Percentiles rank a stretch among this genome's conserved stretches.
phyloP scores from a whole-genome alignment of 2,888 invertebrate genomes.

The Sinodicranocentrus sp. region DNA sequence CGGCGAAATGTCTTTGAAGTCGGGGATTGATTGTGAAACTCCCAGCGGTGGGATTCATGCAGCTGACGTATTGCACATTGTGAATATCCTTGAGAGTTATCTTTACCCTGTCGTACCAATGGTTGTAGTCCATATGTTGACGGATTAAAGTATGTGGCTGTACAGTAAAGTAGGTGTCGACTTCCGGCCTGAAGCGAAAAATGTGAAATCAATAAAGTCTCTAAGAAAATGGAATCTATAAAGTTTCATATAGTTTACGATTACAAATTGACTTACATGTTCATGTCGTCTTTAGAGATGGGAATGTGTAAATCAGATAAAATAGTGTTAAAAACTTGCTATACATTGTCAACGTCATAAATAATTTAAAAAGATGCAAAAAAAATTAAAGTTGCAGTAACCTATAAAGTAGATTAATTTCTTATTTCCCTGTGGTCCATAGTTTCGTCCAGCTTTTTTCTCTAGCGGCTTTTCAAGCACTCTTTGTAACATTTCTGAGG shows the following conservation, averaged over 20 bases:
- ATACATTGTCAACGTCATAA: too few species aligned
- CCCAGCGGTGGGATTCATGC: slow-evolving; percentile 99
- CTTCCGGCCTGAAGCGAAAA: too few species aligned
- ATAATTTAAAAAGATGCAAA: too few species aligned
- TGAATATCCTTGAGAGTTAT: slow-evolving; percentile 95
- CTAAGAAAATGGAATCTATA: too few species aligned
- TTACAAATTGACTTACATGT: too few species aligned
- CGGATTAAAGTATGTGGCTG: slow-evolving; percentile 97
- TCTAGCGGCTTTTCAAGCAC: slow-evolving; percentile 96
- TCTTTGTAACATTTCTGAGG: slow-evolving; percentile 95
- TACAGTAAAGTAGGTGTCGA: slow-evolving; percentile 96
- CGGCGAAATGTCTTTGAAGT: slow-evolving; percentile 93
- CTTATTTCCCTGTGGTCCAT: slow-evolving; percentile 96
- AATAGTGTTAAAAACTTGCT: too few species aligned
- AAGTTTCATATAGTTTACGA: too few species aligned
- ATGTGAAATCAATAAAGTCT: too few species aligned
- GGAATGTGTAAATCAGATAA: too few species aligned
- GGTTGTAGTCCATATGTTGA: slow-evolving; percentile 96
- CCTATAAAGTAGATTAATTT: slow-evolving; percentile 96
- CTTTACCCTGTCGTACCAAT: slow-evolving; percentile 97
- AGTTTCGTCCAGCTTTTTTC: slow-evolving; percentile 97
- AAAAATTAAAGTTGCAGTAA: slow-evolving; percentile 96
- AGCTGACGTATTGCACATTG: slow-evolving; percentile 97
- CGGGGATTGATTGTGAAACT: slow-evolving; percentile 98
- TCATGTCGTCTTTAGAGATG: too few species aligned